These are phyloP conservation scores for Fragum sueziense DNA, from an alignment of 2,888 invertebrate genomes.

Conservation along the genomic window DNA sequence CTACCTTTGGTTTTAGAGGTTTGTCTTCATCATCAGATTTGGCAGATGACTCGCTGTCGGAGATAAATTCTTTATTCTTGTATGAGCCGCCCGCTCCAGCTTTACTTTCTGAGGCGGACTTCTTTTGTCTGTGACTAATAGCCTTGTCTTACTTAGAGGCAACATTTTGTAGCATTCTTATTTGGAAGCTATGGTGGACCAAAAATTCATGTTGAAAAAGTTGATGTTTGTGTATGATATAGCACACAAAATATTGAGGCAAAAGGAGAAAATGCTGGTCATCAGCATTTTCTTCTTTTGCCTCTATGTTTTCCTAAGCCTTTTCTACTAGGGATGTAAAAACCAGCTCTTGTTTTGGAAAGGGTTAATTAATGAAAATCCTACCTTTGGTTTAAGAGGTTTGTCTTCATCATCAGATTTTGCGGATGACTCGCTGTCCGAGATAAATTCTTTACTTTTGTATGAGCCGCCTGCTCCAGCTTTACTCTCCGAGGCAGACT, in stretches of 20 bases:
- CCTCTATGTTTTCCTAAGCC: too few relatives aligned
- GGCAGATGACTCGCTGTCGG: constrained; percentile 85
- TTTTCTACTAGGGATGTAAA: too few relatives aligned
- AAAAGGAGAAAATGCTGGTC: too few relatives aligned
- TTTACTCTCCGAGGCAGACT: constrained; percentile 60
- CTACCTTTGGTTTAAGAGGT: too few relatives aligned
- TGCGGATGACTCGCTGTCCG: constrained; percentile 85
- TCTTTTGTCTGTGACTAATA: constrained; percentile 76
- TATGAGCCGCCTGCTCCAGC: constrained; percentile 86
- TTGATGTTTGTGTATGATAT: too few relatives aligned
- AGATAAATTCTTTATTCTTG: constrained; percentile 97
- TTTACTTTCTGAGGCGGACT: constrained; percentile 61
- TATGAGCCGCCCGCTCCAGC: constrained; percentile 86
- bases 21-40: constrained; percentile 61
- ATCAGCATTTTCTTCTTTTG: too few relatives aligned
- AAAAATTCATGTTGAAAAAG: neutral
- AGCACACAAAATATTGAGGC: too few relatives aligned
- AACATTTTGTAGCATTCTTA: constrained; percentile 77
- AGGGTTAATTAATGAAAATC: too few relatives aligned
- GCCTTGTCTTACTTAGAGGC: too few relatives aligned
- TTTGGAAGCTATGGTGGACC: constrained; percentile 20
- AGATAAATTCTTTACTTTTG: constrained; percentile 97
- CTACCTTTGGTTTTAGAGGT: too few relatives aligned
- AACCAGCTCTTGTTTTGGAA: too few relatives aligned
- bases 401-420: constrained; percentile 61